Percentiles rank a stretch among this genome's conserved stretches.
These are phyloP conservation scores for Orchesella flavescens DNA, from an alignment of 2,888 invertebrate species.

Conservation along the genomic window DNA sequence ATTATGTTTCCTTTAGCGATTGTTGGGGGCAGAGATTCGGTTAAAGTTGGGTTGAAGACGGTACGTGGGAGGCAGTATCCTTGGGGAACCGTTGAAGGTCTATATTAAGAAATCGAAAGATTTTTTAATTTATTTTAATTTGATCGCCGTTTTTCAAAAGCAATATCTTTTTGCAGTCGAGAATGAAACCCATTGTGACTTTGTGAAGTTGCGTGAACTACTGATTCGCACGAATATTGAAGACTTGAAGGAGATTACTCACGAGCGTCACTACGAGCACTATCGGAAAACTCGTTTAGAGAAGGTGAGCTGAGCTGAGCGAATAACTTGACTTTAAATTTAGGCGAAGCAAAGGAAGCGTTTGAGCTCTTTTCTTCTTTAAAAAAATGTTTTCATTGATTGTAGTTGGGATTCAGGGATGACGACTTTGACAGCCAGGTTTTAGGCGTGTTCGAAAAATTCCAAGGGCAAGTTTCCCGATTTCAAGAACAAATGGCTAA, in stretches of 20 bases:
- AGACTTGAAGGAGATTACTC: slow-evolving; percentile 97
- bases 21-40: slow-evolving; percentile 78
- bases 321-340: too few species aligned
- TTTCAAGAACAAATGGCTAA: slow-evolving; percentile 86
- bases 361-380: too few species aligned
- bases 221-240: slow-evolving; percentile 99
- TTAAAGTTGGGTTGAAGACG: slow-evolving; percentile 77
- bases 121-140: slow-evolving; percentile 22
- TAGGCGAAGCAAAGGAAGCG: too few species aligned
- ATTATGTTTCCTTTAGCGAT: slow-evolving; percentile 77
- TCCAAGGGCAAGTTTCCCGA: slow-evolving; percentile 94
- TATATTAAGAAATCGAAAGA: slow-evolving; percentile 42
- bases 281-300: slow-evolving; percentile 91
- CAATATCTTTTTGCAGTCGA: too few species aligned
- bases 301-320: too few species aligned
- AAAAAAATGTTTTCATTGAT: too few species aligned
- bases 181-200: slow-evolving; percentile 99
- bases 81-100: slow-evolving; percentile 79
- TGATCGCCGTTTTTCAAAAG: slow-evolving; percentile 61
- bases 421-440: slow-evolving; percentile 96
- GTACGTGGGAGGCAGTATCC: slow-evolving; percentile 78
- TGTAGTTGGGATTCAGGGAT: slow-evolving; percentile 78
- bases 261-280: slow-evolving; percentile 94
- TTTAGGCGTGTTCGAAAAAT: slow-evolving; percentile 78
- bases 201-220: slow-evolving; percentile 98